Conservation (phyloP, 2,797 vertebrate genomes). For the Brachyrhaphis roseni region DNA sequence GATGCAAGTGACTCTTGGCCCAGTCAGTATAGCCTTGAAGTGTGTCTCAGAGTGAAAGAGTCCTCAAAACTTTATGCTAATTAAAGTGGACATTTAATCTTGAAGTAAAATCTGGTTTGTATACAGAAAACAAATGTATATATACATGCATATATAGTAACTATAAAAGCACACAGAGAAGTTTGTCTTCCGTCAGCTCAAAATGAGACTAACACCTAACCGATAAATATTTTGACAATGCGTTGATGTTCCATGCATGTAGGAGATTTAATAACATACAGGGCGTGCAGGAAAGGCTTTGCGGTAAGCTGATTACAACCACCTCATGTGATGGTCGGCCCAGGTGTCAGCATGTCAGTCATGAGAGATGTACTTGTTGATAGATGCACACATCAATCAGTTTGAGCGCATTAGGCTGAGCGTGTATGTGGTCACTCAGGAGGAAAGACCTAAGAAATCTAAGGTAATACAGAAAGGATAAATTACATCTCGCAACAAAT, state of each 20-base stretch:
- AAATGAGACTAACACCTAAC: conserved; percentile 3
- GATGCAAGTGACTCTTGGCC: conserved; percentile 52
- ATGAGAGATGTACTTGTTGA: conserved; percentile 31
- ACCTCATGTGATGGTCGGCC: conserved; percentile 48
- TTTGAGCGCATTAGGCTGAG: conserved; percentile 16
- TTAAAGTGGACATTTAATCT: conserved; percentile 50
- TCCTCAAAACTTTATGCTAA: conserved; percentile 38
- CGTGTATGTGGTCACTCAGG: neutral
- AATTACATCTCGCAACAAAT: conserved; percentile 15
- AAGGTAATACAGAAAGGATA: neutral
- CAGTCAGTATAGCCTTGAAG: conserved; percentile 33
- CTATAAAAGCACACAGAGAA: neutral
- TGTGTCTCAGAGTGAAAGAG: conserved; percentile 53
- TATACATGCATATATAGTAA: neutral
- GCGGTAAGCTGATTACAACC: conserved; percentile 64
- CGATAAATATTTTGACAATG: conserved; percentile 22
- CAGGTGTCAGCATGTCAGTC: conserved; percentile 63
- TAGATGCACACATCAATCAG: conserved; percentile 17
- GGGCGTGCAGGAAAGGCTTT: conserved; percentile 40
- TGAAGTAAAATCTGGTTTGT: neutral
- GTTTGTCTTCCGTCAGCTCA: conserved; percentile 3
- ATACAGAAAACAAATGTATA: neutral
- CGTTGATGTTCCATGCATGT: conserved; percentile 30
- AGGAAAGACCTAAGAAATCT: neutral
- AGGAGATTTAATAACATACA: conserved; percentile 49